Conservation (phyloP, 2,113 vertebrate species). For the Corythornis cristatus region DNA sequence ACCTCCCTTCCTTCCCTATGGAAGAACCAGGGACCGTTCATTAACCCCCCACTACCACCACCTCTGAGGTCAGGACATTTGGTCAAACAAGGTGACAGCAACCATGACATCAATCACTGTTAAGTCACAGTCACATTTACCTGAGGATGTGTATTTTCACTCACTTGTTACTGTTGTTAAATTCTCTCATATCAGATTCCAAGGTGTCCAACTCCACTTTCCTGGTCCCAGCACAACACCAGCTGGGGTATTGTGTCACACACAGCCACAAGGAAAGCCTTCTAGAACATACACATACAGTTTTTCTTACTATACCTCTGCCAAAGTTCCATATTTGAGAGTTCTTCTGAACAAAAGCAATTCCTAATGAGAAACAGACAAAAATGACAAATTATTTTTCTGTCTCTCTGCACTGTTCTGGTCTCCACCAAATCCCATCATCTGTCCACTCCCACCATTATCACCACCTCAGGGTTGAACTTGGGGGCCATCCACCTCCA, state of each 20-base stretch:
- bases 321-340: not conserved
- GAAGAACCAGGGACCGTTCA: not conserved
- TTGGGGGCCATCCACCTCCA: not conserved
- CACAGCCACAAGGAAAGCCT: not conserved
- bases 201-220: not conserved
- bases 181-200: not conserved
- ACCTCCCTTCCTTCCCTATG: too few species aligned
- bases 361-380: not conserved
- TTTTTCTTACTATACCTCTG: not conserved
- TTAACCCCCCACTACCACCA: not conserved
- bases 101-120: not conserved
- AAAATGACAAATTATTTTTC: not conserved
- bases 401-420: not conserved
- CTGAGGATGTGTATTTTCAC: not conserved
- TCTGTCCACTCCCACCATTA: not conserved
- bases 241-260: not conserved
- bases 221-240: not conserved
- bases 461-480: accelerated
- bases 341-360: not conserved
- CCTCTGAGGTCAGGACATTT: accelerated
- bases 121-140: not conserved
- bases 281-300: not conserved
- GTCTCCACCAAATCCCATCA: not conserved
- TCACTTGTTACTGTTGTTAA: not conserved
- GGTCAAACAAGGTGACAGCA: not conserved